These are phyloP conservation scores for Daphoenositta chrysoptera DNA, from an alignment of 2,113 vertebrate species.

Conservation along the genomic window DNA sequence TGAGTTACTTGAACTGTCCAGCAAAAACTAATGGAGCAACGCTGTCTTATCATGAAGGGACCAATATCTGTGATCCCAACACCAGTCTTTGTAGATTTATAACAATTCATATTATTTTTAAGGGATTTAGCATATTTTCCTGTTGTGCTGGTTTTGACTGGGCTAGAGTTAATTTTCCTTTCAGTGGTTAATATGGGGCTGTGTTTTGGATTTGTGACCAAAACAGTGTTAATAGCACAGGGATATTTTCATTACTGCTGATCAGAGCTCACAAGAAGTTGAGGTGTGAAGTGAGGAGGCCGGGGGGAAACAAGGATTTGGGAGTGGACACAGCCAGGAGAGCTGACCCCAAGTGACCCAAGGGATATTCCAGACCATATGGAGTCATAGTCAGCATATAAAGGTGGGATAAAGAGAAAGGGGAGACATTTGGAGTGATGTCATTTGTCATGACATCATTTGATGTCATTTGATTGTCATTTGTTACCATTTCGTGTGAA, in stretches of 20 bases:
- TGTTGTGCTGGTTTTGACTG: background rate
- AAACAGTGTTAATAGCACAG: background rate
- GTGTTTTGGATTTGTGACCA: background rate
- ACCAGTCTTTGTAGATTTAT: background rate
- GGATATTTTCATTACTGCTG: background rate
- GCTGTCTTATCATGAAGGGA: background rate
- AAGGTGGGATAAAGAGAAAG: background rate
- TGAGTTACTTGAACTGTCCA: background rate
- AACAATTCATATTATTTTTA: background rate
- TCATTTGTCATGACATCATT: too few species aligned
- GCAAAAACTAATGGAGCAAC: background rate
- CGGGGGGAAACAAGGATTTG: accelerated
- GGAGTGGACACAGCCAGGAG: background rate
- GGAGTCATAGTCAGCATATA: background rate
- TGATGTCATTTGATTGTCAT: background rate
- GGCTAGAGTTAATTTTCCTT: background rate
- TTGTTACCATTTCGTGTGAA: background rate
- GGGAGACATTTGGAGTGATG: background rate
- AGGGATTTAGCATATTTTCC: background rate
- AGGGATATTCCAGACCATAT: background rate
- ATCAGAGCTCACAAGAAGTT: background rate
- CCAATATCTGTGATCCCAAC: background rate
- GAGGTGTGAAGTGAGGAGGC: background rate
- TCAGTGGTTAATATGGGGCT: background rate
- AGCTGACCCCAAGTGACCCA: background rate